These are phyloP conservation scores for Agrochola circellaris DNA, from an alignment of 2,888 invertebrate genomes.

Conservation along the genomic window DNA sequence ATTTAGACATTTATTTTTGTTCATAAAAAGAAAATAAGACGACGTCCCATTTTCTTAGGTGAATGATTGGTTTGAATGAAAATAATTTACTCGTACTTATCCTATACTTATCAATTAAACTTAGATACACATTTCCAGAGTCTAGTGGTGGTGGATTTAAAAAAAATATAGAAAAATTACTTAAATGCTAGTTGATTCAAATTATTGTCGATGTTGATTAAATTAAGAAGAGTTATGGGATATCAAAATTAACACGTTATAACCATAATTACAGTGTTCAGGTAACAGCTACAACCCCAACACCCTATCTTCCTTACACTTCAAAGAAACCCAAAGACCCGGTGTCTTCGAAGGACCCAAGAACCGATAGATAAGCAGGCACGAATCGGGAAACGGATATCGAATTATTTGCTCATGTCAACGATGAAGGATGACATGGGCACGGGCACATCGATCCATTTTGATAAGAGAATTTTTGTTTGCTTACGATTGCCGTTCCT, in stretches of 20 bases:
- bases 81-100: too few relatives aligned
- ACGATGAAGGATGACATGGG: slow-evolving; percentile 73
- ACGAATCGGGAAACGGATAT: slow-evolving; percentile 58
- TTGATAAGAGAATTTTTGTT: slow-evolving; percentile 60
- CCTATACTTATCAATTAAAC: too few relatives aligned
- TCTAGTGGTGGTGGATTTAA: too few relatives aligned
- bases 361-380: slow-evolving; percentile 51
- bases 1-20: too few relatives aligned
- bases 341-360: slow-evolving; percentile 25
- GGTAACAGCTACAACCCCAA: not conserved
- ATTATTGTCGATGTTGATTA: too few relatives aligned
- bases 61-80: too few relatives aligned
- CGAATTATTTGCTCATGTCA: slow-evolving; percentile 76
- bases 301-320: slow-evolving; percentile 24
- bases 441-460: slow-evolving; percentile 58
- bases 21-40: too few relatives aligned
- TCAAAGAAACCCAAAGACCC: slow-evolving; percentile 25
- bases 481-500: slow-evolving; percentile 39
- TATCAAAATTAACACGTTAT: not conserved
- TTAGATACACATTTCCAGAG: too few relatives aligned
- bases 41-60: too few relatives aligned
- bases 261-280: not conserved
- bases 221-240: too few relatives aligned
- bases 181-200: too few relatives aligned
- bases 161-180: too few relatives aligned